Percentiles rank a stretch among this genome's conserved stretches.
Evolutionary conservation across 1,140 invertebrate species (phyloP).

Genomic region (Spodoptera frugiperda): DNA sequence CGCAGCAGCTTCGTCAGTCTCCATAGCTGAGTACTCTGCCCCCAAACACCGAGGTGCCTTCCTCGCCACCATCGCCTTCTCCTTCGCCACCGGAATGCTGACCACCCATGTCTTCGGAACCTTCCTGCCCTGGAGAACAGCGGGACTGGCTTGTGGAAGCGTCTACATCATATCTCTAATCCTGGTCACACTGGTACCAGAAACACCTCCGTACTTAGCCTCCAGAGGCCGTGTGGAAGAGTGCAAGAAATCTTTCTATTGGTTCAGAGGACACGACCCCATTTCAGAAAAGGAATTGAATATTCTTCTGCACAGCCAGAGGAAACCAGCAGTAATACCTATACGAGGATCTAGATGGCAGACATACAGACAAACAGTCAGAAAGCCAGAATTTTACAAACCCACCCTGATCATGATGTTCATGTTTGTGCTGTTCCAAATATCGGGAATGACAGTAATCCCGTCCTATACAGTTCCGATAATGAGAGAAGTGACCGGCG

Average conservation of each 20-base stretch:
- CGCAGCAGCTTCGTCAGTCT: slow-evolving; percentile 74
- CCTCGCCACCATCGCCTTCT: slow-evolving; percentile 79
- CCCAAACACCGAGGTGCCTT: slow-evolving; percentile 75
- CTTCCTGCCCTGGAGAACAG: slow-evolving; percentile 75
- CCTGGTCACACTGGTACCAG: slow-evolving; percentile 71
- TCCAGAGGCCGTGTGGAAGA: slow-evolving; percentile 65
- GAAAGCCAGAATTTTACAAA: slow-evolving; percentile 79
- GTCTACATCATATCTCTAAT: slow-evolving; percentile 71
- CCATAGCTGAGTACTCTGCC: slow-evolving; percentile 79
- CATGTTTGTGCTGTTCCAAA: slow-evolving; percentile 80
- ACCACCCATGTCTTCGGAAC: slow-evolving; percentile 77
- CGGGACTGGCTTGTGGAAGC: slow-evolving; percentile 75
- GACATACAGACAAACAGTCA: slow-evolving; percentile 56
- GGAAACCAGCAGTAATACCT: slow-evolving; percentile 43
- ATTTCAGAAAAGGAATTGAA: slow-evolving; percentile 76
- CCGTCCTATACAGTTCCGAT: slow-evolving; percentile 78
- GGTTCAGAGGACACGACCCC: slow-evolving; percentile 69
- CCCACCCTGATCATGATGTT: slow-evolving; percentile 81
- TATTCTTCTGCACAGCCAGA: slow-evolving; percentile 71
- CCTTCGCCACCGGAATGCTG: slow-evolving; percentile 80
- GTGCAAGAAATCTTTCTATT: slow-evolving; percentile 73
- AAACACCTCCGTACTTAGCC: slow-evolving; percentile 78
- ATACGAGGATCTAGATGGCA: slow-evolving; percentile 64
- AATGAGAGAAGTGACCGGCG: slow-evolving; percentile 73
- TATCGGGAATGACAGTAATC: slow-evolving; percentile 80